Evolutionary conservation across 2,888 invertebrate species (phyloP).

Genomic region (Morpho helenor): DNA sequence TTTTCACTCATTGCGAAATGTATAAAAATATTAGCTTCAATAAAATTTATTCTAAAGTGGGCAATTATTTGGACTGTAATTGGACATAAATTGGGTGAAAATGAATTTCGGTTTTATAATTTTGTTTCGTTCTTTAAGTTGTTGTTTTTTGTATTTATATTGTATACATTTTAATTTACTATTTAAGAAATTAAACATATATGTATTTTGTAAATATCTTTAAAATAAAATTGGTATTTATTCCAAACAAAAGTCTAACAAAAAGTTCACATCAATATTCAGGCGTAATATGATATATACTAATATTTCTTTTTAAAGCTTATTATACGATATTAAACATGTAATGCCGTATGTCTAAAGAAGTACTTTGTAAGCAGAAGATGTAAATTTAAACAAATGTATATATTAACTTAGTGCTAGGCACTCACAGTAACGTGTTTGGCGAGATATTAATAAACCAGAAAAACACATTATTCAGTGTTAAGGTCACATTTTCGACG

Average conservation of each 20-base stretch:
- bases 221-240: no score
- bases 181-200: no score
- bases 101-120: background rate
- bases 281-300: no score
- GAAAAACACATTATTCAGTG: constrained; percentile 8
- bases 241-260: no score
- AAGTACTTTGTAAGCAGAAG: background rate
- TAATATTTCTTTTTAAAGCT: no score
- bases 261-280: no score
- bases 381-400: no score
- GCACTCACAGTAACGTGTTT: constrained; percentile 1
- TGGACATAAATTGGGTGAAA: constrained; percentile 1
- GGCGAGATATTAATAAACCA: background rate
- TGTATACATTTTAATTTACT: no score
- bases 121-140: background rate
- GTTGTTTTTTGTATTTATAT: no score
- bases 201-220: no score
- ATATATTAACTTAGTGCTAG: no score
- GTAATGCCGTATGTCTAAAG: background rate
- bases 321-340: no score
- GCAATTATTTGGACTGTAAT: constrained; percentile 7
- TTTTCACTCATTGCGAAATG: constrained; percentile 6
- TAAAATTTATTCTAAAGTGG: constrained; percentile 1
- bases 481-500: constrained; percentile 10
- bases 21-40: constrained; percentile 1